A percentile compares a stretch with the other conserved stretches of the same genome.
phyloP scores from a whole-genome alignment of 2,888 invertebrate species.

The Archips xylosteana region DNA sequence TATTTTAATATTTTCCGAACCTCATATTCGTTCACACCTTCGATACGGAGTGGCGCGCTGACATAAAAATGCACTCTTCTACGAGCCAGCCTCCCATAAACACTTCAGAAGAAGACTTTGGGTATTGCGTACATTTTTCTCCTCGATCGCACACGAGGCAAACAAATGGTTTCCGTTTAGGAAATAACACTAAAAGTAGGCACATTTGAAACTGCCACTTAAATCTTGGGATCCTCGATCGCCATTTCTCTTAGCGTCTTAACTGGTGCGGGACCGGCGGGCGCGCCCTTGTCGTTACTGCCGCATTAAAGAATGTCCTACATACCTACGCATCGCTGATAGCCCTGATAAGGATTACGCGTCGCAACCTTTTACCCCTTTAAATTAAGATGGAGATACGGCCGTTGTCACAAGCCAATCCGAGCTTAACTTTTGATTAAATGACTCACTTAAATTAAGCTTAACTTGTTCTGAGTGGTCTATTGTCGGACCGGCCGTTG shows the following conservation, averaged over 20 bases:
- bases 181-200: constrained; percentile 85
- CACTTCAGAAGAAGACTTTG: constrained; percentile 63
- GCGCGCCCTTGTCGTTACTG: constrained; percentile 69
- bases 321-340: constrained; percentile 54
- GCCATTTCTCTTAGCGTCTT: constrained; percentile 81
- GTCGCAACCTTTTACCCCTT: constrained; percentile 38
- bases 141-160: constrained; percentile 74
- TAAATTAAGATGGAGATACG: constrained; percentile 41
- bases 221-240: constrained; percentile 83
- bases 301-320: constrained; percentile 66
- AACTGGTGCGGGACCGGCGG: constrained; percentile 59
- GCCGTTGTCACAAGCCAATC: constrained; percentile 38
- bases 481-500: constrained; percentile 39
- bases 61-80: constrained; percentile 56
- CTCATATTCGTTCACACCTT: constrained; percentile 39
- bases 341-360: constrained; percentile 43
- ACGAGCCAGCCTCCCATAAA: constrained; percentile 59
- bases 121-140: constrained; percentile 72
- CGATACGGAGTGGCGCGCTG: constrained; percentile 26
- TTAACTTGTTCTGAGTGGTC: constrained; percentile 40
- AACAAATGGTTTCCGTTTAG: constrained; percentile 84
- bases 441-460: constrained; percentile 39
- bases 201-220: constrained; percentile 84
- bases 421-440: constrained; percentile 42
- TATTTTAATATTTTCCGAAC: constrained; percentile 32